Evolutionary conservation across 35 echinoderm and acorn worm genomes (phyloP), one percentile per base, ranked within the genome.

Genomic region (Apostichopus japonicus): DNA sequence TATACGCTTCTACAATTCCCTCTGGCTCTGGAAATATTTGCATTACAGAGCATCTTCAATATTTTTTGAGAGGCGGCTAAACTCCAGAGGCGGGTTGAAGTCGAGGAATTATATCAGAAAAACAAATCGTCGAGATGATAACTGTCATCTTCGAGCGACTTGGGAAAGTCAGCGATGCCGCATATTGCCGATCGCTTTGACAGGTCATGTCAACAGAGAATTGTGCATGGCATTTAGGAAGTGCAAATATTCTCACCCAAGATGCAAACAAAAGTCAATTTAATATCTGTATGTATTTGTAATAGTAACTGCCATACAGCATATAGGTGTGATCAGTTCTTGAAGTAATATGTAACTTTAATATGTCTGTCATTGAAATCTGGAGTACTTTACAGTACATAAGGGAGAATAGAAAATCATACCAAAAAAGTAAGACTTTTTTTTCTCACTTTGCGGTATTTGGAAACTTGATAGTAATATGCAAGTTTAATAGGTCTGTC

Each of bases 1-100:
- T 59, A 59, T 6, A 1, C 57, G 57, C 57, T 13, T 59, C n/a
- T 23, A n/a, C 14, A 73, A n/a, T 17, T 73, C 71, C 71, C 71
- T 73, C 71, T 73, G 71, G 71, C 21, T 15, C 71, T 73, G 71
- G 71, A 73, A 73, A 73, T 73, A 73, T 73, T 73, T 73, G 71
- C 71, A 73, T n/a, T 73, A 19, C 14, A 73, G 71, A 73, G 71
- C 71, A 19, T 73, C 71, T 73, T 73, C 71, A 73, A 15, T 73
- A 1, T 73, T 72, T 73, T 17, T 73, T 19, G 21, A 73, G 71
- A 73, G 71, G 71, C 71, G 71, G 21, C 71, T 73, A 73, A 73
- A 73, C 16, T 6, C 21, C 17, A n/a, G 16, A 67, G 71, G 71
- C 71, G 21, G 71, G 71, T 73, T 73, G 71, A 75, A 19, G 71